phyloP scores from a whole-genome alignment of 2,797 vertebrate genomes.

The Craterocephalus amniculus region DNA sequence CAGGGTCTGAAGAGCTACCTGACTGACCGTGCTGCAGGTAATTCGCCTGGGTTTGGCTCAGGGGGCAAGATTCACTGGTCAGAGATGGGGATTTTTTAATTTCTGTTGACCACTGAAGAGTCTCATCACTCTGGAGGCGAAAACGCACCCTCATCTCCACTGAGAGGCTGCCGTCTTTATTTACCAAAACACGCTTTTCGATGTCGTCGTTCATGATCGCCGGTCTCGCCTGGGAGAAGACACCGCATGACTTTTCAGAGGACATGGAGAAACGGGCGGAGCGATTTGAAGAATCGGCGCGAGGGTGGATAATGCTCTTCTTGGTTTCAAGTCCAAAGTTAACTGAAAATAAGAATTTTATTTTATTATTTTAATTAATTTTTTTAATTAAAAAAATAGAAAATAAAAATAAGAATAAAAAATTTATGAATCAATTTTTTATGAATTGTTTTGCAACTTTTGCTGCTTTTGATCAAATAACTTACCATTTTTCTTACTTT shows the following conservation, averaged over 20 bases:
- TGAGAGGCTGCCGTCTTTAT: slow-evolving; percentile 91
- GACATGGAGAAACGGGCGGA: slow-evolving; percentile 84
- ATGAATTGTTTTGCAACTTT: background rate
- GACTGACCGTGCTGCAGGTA: slow-evolving; percentile 78
- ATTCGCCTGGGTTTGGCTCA: slow-evolving; percentile 63
- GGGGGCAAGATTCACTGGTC: slow-evolving; percentile 73
- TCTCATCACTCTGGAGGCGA: slow-evolving; percentile 86
- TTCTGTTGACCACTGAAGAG: slow-evolving; percentile 87
- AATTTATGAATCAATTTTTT: background rate
- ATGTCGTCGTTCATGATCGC: slow-evolving; percentile 83
- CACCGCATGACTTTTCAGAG: slow-evolving; percentile 83
- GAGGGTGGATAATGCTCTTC: slow-evolving; percentile 90
- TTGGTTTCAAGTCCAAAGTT: slow-evolving; percentile 91
- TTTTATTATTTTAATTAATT: too few relatives aligned
- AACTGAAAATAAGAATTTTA: slow-evolving; percentile 75
- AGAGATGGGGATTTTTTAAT: slow-evolving; percentile 81
- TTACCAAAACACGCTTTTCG: slow-evolving; percentile 88
- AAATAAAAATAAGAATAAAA: slow-evolving; percentile 71
- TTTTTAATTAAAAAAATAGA: too few relatives aligned
- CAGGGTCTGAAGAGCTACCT: slow-evolving; percentile 81
- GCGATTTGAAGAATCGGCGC: slow-evolving; percentile 86
- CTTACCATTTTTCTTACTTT: slow-evolving; percentile 82
- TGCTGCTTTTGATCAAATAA: background rate
- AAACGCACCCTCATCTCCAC: slow-evolving; percentile 95
- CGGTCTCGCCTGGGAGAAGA: slow-evolving; percentile 53